These are phyloP conservation scores for Hemicrepidius hirtus DNA, from an alignment of 2,888 invertebrate species.

Conservation along the genomic window DNA sequence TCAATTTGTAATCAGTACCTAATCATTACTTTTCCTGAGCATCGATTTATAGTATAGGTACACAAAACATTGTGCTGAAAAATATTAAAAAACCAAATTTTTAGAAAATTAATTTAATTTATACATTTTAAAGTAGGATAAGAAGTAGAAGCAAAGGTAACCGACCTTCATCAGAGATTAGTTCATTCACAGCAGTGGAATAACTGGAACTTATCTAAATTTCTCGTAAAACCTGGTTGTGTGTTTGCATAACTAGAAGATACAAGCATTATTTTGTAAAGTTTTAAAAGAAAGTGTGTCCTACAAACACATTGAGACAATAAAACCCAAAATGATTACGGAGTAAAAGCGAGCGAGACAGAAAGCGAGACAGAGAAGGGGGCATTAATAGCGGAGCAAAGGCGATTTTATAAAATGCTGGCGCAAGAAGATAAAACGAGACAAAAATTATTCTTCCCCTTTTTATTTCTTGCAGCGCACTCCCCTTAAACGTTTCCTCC, in stretches of 20 bases:
- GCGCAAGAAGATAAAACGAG: constrained; percentile 69
- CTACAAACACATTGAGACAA: constrained; percentile 44
- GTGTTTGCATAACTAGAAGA: constrained; percentile 6
- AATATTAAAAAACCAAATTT: too few species aligned
- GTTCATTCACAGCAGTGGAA: too few species aligned
- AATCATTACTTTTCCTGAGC: too few species aligned
- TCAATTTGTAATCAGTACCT: too few species aligned
- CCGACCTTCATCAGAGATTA: too few species aligned
- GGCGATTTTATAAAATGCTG: constrained; percentile 69
- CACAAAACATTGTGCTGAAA: too few species aligned
- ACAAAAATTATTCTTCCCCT: constrained; percentile 69
- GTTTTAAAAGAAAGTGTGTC: constrained; percentile 38
- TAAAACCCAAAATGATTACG: constrained; percentile 36
- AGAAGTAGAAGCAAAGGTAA: too few species aligned
- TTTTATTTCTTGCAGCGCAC: constrained; percentile 63
- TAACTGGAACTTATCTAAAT: too few species aligned
- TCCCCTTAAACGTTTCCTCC: constrained; percentile 54
- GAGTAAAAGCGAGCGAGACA: constrained; percentile 29
- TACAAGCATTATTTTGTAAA: constrained; percentile 18
- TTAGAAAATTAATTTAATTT: too few species aligned
- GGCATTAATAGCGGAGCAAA: constrained; percentile 61
- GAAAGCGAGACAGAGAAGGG: constrained; percentile 29
- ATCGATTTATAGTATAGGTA: too few species aligned
- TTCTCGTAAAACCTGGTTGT: not conserved
- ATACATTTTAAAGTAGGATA: too few species aligned